Base-by-base conservation (phyloP, 53 echinoderm and acorn worm genomes). In the Luidia sarsii region DNA sequence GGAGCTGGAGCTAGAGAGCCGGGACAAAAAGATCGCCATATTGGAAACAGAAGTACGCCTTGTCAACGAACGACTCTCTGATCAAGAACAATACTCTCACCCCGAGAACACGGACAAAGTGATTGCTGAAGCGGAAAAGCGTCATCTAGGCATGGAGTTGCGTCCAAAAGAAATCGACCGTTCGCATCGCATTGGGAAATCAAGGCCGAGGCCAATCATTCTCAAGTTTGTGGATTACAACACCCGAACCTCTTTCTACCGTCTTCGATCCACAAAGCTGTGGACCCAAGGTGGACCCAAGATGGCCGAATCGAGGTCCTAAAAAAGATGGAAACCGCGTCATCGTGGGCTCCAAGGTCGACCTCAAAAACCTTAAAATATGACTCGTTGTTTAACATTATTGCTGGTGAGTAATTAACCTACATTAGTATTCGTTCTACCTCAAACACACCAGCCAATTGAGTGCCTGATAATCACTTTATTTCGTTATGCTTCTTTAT, bases 11-110 rank as follows among this genome's bases (percentile, higher is more conserved):
- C 66, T 65, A 21, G 6, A 39, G 7, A 65, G 41, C 25, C 16
- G 66, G 20, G 66, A 65, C 22, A 65, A 70, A 33, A 57, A 83
- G 61, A 50, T 83, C 19, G 60, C 36, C 29, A 8, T 57, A 21
- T 67, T 83, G 39, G 36, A 83, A 53, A 60, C 25, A 39, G 65
- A 56, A 39, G 70, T 83, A 33, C 36, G 65, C 57, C 69, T 70
- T 57, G 70, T 83, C 31, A 59, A 30, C 41, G 83, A 55, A 45
- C 43, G 69, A 24, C 28, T 64, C 41, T 60, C 59, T 63, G 83
- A 83, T 49, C 71, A 61, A 27, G 83, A 71, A 53, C 71, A 83
- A 55, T 62, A 83, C 27, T 62, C 71, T 2, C 41, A 68, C 10
- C 64, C 64, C 34, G 69, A 83, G 46, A 68, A 82, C 31, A 83